Evolutionary conservation across 2,888 invertebrate species (phyloP).

Genomic region (Heliothis peltigera): DNA sequence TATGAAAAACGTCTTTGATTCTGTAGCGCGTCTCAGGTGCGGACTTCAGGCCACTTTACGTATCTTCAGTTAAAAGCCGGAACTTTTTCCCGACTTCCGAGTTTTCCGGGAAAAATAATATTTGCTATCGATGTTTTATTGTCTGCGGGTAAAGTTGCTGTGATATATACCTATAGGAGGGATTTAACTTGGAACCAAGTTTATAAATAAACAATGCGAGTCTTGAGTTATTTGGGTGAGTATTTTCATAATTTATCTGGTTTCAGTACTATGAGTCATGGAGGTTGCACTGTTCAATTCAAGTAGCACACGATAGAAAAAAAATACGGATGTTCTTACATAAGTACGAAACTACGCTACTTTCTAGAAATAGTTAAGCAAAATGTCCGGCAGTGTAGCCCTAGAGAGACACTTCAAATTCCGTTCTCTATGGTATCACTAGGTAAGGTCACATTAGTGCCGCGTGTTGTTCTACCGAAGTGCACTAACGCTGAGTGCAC

Average conservation of each 20-base stretch:
- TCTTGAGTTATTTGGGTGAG: conserved; percentile 16
- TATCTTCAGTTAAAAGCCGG: conserved; percentile 28
- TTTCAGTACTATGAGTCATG: neutral
- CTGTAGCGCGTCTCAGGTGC: conserved; percentile 32
- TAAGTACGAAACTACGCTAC: no score
- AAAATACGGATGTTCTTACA: no score
- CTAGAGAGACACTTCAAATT: conserved; percentile 1
- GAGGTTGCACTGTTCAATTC: no score
- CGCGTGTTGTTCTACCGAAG: conserved; percentile 36
- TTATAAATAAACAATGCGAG: conserved; percentile 8
- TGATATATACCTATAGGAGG: conserved; percentile 17
- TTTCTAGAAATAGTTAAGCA: no score
- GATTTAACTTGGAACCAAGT: conserved; percentile 17
- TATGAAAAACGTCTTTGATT: conserved; percentile 7
- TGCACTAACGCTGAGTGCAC: conserved; percentile 44
- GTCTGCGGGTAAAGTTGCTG: conserved; percentile 40
- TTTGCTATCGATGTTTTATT: conserved; percentile 44
- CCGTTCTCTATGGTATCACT: neutral
- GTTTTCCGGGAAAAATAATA: conserved; percentile 12
- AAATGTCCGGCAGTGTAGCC: neutral
- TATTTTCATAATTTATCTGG: conserved; percentile 2
- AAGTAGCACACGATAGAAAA: no score
- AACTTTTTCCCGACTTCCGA: conserved; percentile 23
- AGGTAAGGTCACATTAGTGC: conserved; percentile 25
- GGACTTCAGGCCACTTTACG: conserved; percentile 8